Percentiles rank a stretch among this genome's conserved stretches.
Conservation (phyloP, 2,888 invertebrate genomes). For the Ormyrus labotus region DNA sequence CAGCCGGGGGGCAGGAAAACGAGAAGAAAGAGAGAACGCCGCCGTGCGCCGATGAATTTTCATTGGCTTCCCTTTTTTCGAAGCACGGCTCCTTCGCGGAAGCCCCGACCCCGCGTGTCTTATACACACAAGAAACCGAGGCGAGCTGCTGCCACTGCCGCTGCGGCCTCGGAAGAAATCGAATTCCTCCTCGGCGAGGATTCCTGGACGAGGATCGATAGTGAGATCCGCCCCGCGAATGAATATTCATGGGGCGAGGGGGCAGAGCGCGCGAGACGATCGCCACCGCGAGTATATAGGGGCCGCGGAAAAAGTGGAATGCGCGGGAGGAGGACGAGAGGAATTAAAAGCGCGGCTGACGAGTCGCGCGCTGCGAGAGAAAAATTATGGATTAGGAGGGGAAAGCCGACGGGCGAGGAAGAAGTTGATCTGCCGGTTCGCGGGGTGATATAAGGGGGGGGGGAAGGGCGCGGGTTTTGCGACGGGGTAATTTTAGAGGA, state of each 20-base stretch:
- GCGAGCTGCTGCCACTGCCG: too few relatives aligned
- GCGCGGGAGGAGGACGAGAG: neutral
- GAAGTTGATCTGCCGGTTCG: too few relatives aligned
- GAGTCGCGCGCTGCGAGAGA: neutral
- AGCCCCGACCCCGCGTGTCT: neutral
- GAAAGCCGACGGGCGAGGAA: too few relatives aligned
- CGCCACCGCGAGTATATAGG: neutral
- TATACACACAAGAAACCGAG: neutral
- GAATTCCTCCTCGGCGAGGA: slow-evolving; percentile 12
- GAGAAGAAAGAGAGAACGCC: slow-evolving; percentile 19
- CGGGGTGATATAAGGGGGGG: neutral
- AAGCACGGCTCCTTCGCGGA: slow-evolving; percentile 29
- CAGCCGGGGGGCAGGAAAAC: slow-evolving; percentile 14
- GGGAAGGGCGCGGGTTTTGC: slow-evolving; percentile 22
- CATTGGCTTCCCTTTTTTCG: slow-evolving; percentile 55
- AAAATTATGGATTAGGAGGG: too few relatives aligned
- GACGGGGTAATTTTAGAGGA: slow-evolving; percentile 36
- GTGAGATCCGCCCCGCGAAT: neutral
- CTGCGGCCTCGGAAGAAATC: slow-evolving; percentile 31
- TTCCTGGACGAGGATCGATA: slow-evolving; percentile 13
- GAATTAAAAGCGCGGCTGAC: slow-evolving; percentile 31
- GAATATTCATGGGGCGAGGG: slow-evolving; percentile 40
- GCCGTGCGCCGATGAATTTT: slow-evolving; percentile 53
- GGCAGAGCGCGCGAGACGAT: slow-evolving; percentile 16
- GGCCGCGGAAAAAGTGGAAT: neutral